Evolutionary conservation across 2,113 vertebrate species (phyloP).

Genomic region (Lanius collurio): DNA sequence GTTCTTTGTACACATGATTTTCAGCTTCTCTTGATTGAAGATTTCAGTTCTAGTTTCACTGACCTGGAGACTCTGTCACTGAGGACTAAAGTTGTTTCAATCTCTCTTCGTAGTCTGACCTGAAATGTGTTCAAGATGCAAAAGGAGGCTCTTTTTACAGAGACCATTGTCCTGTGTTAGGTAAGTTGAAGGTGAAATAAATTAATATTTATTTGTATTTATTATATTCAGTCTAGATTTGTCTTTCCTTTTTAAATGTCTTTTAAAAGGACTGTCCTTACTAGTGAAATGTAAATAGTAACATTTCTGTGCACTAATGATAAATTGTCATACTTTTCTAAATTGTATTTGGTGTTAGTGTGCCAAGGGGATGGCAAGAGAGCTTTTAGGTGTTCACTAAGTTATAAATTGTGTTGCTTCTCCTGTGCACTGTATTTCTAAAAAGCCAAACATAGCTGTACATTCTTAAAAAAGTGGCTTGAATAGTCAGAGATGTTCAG

Average conservation of each 20-base stretch:
- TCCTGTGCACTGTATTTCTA: neutral
- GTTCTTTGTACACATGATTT: neutral
- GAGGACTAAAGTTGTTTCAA: conserved; percentile 8
- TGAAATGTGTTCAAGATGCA: conserved; percentile 98
- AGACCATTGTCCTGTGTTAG: conserved; percentile 97
- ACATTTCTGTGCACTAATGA: neutral
- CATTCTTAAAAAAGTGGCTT: neutral
- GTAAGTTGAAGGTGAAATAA: conserved; percentile 76
- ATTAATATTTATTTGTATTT: neutral
- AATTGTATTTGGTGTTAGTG: neutral
- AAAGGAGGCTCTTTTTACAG: conserved; percentile 99
- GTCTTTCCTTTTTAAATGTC: neutral
- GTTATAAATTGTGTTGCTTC: neutral
- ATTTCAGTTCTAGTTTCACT: neutral
- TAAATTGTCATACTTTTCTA: neutral
- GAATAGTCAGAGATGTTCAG: neutral
- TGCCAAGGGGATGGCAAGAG: neutral
- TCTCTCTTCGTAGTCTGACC: conserved; percentile 84
- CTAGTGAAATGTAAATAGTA: neutral
- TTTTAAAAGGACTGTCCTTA: neutral
- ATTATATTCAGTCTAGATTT: neutral
- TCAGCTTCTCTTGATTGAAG: neutral
- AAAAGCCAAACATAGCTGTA: neutral
- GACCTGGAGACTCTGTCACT: neutral
- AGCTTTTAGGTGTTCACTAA: neutral